phyloP scores from a whole-genome alignment of 2,113 vertebrate species.

The Orcinus orca region DNA sequence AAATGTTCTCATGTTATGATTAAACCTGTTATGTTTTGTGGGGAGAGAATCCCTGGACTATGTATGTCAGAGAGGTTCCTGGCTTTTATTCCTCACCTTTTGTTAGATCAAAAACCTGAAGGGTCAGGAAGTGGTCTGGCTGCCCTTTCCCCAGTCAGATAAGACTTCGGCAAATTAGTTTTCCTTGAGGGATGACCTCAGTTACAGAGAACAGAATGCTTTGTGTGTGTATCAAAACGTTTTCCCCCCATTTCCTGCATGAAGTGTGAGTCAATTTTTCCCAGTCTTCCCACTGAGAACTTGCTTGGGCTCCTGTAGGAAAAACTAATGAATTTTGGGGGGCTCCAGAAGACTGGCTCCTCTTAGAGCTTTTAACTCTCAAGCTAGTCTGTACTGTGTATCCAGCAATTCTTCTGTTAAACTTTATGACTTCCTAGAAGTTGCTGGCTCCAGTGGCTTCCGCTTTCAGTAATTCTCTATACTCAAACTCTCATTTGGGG shows the following conservation, averaged over 20 bases:
- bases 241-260: not conserved
- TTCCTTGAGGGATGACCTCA: not conserved
- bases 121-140: not conserved
- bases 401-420: not conserved
- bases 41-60: not conserved
- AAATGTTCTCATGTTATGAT: not conserved
- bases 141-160: not conserved
- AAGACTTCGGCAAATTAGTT: not conserved
- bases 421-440: not conserved
- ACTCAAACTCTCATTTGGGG: not conserved
- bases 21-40: not conserved
- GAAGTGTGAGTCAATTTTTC: accelerated
- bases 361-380: not conserved
- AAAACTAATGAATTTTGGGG: not conserved
- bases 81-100: not conserved
- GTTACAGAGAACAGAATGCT: not conserved
- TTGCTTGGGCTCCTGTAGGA: not conserved
- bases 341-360: not conserved
- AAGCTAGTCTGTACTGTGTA: not conserved
- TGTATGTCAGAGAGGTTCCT: not conserved
- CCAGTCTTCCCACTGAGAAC: not conserved
- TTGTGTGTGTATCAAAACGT: not conserved
- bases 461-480: not conserved
- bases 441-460: not conserved
- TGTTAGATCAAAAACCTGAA: not conserved